Base-by-base conservation (phyloP, 2,113 vertebrate genomes). In the Festucalex cinctus region DNA sequence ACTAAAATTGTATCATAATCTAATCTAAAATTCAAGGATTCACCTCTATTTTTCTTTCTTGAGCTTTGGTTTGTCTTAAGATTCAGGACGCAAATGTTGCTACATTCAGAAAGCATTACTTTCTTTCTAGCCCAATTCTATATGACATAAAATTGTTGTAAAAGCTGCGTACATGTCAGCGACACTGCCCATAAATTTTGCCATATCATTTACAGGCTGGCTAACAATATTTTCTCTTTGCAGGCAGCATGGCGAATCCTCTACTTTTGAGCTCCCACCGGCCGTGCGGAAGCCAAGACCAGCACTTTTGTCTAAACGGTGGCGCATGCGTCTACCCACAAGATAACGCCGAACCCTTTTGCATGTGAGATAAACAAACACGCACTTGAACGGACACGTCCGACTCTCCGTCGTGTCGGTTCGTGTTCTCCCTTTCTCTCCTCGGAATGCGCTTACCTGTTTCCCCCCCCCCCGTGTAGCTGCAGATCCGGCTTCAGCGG, bases 271-370 rank as follows among this genome's bases (percentile, higher is more conserved):
- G 1, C 6, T 16, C 73, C 20, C 69, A 78, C 41, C 82, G 16
- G 0, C 20, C 82, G 0, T 93, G 91, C 10, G 67, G 48, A 6
- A 51, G 13, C 1, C 60, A 86, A n/a, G 32, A 88, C 16, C 14
- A 36, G 1, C 12, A 8, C 1, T 92, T 48, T 65, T 93, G 91
- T 62, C 0, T 46, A 8, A 89, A 91, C 1, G 79, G 59, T 2
- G 91, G 90, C 5, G 9, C 32, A 48, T 93, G 91, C 83, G 72
- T 83, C 20, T 86, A 79, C 73, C 81, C 84, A 1, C 81, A 86
- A 59, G 90, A 92, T 74, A 82, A 16, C 13, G 36, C 72, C 0
- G 20, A 39, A 19, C 88, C 87, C 6, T 79, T 14, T 13, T 93
- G 91, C 90, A 83, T 70, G 91, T 93, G 71, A 88, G 88, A 35